Evolutionary conservation across 1,140 invertebrate species (phyloP).

Genomic region (Drosophila punjabiensis): DNA sequence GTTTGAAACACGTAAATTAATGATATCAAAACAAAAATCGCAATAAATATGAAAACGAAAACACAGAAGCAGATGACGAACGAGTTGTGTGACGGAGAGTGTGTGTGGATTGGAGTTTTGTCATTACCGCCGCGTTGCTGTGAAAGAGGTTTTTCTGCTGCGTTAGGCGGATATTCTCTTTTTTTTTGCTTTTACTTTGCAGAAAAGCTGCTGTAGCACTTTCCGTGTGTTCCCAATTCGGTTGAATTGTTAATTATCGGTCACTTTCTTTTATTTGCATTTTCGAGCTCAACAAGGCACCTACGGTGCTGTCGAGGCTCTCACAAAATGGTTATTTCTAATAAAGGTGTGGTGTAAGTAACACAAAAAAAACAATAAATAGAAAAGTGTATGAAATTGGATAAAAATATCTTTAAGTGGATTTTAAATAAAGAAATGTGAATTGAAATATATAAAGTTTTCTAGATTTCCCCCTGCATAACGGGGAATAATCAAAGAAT

Average conservation of each 20-base stretch:
- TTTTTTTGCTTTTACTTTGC: conserved; percentile 8
- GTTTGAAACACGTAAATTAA: conserved; percentile 56
- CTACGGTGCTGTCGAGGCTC: conserved; percentile 4
- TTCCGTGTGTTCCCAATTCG: conserved; percentile 57
- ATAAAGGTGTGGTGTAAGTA: conserved; percentile 5
- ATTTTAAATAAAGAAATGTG: not conserved
- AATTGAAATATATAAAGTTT: not conserved
- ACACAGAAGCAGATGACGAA: conserved; percentile 22
- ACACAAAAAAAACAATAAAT: not conserved
- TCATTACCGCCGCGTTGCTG: conserved; percentile 43
- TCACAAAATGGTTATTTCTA: conserved; percentile 15
- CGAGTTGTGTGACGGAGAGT: conserved; percentile 1
- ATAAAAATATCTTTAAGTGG: no score
- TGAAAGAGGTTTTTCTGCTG: conserved; percentile 52
- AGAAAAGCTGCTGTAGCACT: conserved; percentile 49
- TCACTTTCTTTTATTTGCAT: conserved; percentile 61
- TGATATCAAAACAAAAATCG: conserved; percentile 59
- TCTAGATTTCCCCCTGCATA: not conserved
- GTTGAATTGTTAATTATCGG: conserved; percentile 39
- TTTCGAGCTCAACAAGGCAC: conserved; percentile 26
- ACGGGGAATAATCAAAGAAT: not conserved
- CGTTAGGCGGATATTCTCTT: conserved; percentile 37
- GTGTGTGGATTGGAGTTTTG: conserved; percentile 20
- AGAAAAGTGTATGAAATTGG: not conserved
- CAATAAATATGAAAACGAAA: conserved; percentile 69